Evolutionary conservation across 2,888 invertebrate genomes (phyloP).

Genomic region (Hylaea fasciaria): DNA sequence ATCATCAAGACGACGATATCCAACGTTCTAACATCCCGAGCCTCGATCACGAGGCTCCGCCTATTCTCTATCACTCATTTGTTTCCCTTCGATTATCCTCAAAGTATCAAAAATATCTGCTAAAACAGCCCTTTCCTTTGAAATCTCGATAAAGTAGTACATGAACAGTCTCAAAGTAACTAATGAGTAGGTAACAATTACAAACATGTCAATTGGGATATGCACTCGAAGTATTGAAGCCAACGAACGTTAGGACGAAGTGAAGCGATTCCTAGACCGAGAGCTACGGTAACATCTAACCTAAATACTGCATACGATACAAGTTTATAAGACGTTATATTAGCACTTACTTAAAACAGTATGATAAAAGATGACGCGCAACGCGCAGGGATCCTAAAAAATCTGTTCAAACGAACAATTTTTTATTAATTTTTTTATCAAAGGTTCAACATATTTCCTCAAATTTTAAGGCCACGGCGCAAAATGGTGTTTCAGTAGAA

Average conservation of each 20-base stretch:
- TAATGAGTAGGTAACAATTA: slow-evolving; percentile 82
- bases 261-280: slow-evolving; percentile 74
- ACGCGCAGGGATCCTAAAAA: slow-evolving; percentile 37
- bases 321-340: slow-evolving; percentile 57
- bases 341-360: slow-evolving; percentile 67
- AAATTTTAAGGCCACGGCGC: slow-evolving; percentile 84
- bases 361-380: slow-evolving; percentile 34
- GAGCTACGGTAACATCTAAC: slow-evolving; percentile 75
- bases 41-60: slow-evolving; percentile 44
- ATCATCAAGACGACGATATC: slow-evolving; percentile 48
- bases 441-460: slow-evolving; percentile 80
- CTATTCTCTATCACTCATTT: slow-evolving; percentile 66
- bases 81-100: slow-evolving; percentile 83
- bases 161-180: slow-evolving; percentile 85
- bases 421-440: slow-evolving; percentile 63
- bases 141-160: slow-evolving; percentile 76
- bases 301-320: slow-evolving; percentile 64
- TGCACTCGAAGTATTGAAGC: slow-evolving; percentile 75
- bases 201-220: slow-evolving; percentile 79
- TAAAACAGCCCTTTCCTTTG: slow-evolving; percentile 83
- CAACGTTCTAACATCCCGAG: slow-evolving; percentile 38
- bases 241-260: slow-evolving; percentile 76
- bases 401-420: slow-evolving; percentile 64
- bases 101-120: slow-evolving; percentile 85
- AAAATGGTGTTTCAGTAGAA: slow-evolving; percentile 84